Conservation (phyloP, 2,888 invertebrate species). For the Thymelicus sylvestris region DNA sequence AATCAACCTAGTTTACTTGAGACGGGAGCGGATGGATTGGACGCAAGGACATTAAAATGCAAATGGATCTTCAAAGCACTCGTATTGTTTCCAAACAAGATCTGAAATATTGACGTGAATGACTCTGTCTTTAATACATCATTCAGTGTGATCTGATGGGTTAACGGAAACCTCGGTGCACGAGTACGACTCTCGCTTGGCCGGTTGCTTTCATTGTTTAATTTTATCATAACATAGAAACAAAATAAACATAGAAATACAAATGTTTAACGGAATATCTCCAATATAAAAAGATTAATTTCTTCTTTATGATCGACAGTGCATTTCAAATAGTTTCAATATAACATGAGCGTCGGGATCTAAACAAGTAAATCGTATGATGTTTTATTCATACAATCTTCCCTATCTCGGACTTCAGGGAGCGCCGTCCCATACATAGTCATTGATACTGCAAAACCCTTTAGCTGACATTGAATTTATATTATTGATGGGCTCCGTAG, state of each 20-base stretch:
- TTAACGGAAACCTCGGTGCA: no score
- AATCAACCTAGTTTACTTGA: slow-evolving; percentile 15
- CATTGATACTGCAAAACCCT: slow-evolving; percentile 20
- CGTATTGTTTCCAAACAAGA: slow-evolving; percentile 21
- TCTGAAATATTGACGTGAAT: slow-evolving; percentile 22
- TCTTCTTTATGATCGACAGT: slow-evolving; percentile 2
- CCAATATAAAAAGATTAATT: not conserved
- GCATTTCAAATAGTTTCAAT: slow-evolving; percentile 23
- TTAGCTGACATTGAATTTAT: slow-evolving; percentile 28
- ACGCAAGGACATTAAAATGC: slow-evolving; percentile 31
- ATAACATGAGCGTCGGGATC: slow-evolving; percentile 17
- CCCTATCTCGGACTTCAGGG: slow-evolving; percentile 27
- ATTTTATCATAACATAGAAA: no score
- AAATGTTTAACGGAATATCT: not conserved
- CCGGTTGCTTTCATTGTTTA: no score
- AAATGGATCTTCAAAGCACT: slow-evolving; percentile 32
- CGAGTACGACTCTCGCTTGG: no score
- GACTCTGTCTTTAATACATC: not conserved
- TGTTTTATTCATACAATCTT: slow-evolving; percentile 36
- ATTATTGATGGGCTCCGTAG: not conserved
- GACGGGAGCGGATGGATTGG: slow-evolving; percentile 26
- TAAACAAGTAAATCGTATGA: slow-evolving; percentile 35
- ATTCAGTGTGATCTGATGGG: not conserved
- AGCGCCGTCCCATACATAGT: slow-evolving; percentile 16
- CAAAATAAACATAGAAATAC: no score